Percentiles rank a stretch among this genome's conserved stretches.
phyloP scores from a whole-genome alignment of 2,888 invertebrate genomes.

The Sepioteuthis lessoniana region DNA sequence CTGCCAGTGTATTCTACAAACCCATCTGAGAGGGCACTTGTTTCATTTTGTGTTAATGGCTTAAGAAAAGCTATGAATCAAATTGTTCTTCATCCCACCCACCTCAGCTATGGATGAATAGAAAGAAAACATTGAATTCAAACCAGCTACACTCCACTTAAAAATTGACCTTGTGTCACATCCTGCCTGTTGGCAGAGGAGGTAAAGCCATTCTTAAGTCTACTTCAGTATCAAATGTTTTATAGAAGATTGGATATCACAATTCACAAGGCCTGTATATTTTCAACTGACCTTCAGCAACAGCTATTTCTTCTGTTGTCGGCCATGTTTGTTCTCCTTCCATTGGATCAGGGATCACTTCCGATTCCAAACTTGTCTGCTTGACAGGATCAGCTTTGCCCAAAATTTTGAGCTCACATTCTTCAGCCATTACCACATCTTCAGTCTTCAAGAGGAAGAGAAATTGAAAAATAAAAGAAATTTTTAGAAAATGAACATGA shows the following conservation, averaged over 20 bases:
- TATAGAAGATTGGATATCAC: background rate
- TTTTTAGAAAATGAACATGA: background rate
- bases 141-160: too few relatives aligned
- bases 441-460: conserved; percentile 62
- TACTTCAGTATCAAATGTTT: background rate
- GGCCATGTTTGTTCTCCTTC: conserved; percentile 96
- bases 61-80: too few relatives aligned
- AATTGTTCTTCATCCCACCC: too few relatives aligned
- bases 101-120: too few relatives aligned
- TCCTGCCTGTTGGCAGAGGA: too few relatives aligned
- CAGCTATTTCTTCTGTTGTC: conserved; percentile 88
- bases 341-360: conserved; percentile 91
- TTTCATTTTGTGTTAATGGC: too few relatives aligned
- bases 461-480: background rate
- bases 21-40: too few relatives aligned
- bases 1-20: too few relatives aligned
- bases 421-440: conserved; percentile 51
- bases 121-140: too few relatives aligned
- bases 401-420: conserved; percentile 58
- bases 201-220: too few relatives aligned
- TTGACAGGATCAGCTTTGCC: conserved; percentile 67
- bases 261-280: background rate
- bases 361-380: conserved; percentile 83
- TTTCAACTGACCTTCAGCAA: conserved; percentile 39
- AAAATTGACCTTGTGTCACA: too few relatives aligned